Evolutionary conservation across 2,888 invertebrate species (phyloP).

Genomic region (Dendrolimus houi): DNA sequence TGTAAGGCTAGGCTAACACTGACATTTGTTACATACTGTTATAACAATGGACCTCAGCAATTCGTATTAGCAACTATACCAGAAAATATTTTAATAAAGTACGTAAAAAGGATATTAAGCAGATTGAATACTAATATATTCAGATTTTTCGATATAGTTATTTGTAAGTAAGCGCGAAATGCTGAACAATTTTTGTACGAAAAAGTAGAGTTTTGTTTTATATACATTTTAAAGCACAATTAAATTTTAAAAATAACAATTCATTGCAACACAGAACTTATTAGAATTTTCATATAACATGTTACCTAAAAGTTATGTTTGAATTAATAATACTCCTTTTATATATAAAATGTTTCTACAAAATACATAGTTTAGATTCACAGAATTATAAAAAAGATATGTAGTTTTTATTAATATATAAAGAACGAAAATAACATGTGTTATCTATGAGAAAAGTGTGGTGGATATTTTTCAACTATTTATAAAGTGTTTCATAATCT

Average conservation of each 20-base stretch:
- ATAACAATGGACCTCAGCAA: no score
- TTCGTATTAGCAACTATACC: no score
- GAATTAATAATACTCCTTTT: not conserved
- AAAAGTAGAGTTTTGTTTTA: not conserved
- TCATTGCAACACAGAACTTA: not conserved
- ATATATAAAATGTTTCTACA: not conserved
- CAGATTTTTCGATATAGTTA: no score
- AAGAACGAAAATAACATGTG: constrained; percentile 5
- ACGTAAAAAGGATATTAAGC: no score
- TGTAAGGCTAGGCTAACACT: no score
- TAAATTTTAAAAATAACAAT: not conserved
- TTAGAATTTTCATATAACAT: not conserved
- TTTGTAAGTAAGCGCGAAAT: no score
- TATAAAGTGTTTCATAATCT: no score
- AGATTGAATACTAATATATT: no score
- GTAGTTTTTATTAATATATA: not conserved
- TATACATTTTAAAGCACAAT: not conserved
- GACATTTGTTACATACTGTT: no score
- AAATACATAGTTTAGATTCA: constrained; percentile 1
- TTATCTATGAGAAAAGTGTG: not conserved
- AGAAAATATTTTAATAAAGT: no score
- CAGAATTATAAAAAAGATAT: not conserved
- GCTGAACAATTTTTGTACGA: not conserved
- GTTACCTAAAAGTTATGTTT: not conserved
- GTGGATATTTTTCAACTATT: constrained; percentile 1